Evolutionary conservation across 2,797 vertebrate species (phyloP).

Genomic region (Poeciliopsis paucimaculata): DNA sequence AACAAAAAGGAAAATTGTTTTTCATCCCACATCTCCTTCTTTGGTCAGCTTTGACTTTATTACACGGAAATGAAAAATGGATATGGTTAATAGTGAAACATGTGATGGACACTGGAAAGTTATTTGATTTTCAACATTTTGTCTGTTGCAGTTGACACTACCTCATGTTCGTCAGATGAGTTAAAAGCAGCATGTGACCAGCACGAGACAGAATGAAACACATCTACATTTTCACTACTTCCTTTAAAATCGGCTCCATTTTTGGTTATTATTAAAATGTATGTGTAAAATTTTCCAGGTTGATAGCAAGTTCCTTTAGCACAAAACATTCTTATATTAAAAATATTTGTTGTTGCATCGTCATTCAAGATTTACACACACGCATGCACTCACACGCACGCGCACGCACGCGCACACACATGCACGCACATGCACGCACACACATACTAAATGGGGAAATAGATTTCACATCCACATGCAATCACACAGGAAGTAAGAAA

Average conservation of each 20-base stretch:
- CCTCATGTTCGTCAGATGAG: background rate
- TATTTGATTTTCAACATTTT: slow-evolving; percentile 1
- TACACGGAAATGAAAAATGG: background rate
- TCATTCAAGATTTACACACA: background rate
- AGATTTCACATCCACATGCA: background rate
- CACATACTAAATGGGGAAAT: background rate
- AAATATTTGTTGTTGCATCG: background rate
- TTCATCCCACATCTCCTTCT: background rate
- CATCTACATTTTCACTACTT: background rate
- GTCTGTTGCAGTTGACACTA: background rate
- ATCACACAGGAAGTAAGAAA: slow-evolving; percentile 33
- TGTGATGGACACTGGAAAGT: slow-evolving; percentile 26
- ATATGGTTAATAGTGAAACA: background rate
- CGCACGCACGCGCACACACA: no score
- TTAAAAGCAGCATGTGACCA: slow-evolving; percentile 28
- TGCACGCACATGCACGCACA: background rate
- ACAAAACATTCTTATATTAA: background rate
- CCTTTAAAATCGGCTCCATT: background rate
- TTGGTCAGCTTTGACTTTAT: background rate
- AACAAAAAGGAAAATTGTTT: background rate
- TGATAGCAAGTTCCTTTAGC: background rate
- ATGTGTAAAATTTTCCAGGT: background rate
- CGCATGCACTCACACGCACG: background rate
- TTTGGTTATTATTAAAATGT: background rate
- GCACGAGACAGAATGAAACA: background rate